These are phyloP conservation scores for Amblyjoppa proteus DNA, from an alignment of 2,888 invertebrate species.

Conservation along the genomic window DNA sequence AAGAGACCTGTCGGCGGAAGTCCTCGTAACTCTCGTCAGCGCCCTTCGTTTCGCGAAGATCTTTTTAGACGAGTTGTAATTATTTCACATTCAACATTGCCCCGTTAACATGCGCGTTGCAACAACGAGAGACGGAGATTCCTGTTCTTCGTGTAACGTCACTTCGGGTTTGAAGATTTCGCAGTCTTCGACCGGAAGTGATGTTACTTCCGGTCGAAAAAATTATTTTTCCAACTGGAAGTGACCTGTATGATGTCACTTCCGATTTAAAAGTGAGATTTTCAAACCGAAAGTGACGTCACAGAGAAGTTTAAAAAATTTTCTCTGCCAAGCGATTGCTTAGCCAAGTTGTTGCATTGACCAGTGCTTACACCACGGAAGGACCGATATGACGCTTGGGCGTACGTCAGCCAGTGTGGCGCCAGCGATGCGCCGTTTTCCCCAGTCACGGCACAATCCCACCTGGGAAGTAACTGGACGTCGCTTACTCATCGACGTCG, in stretches of 20 bases:
- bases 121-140: not conserved
- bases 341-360: not conserved
- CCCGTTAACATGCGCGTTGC: not conserved
- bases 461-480: not conserved
- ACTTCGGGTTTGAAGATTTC: not conserved
- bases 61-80: slow-evolving; percentile 7
- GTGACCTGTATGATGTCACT: not conserved
- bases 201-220: no score
- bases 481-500: not conserved
- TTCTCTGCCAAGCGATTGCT: not conserved
- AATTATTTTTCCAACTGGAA: not conserved
- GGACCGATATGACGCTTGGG: not conserved
- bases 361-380: not conserved
- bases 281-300: not conserved
- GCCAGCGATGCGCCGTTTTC: no score
- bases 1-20: slow-evolving; percentile 30
- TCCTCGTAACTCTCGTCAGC: not conserved
- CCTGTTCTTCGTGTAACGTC: not conserved
- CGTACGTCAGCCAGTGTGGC: not conserved
- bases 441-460: not conserved
- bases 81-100: slow-evolving; percentile 18
- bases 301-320: not conserved
- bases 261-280: not conserved
- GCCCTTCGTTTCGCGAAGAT: not conserved
- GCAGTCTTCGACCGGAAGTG: no score